These are phyloP conservation scores for Philereme vetulata DNA, from an alignment of 2,888 invertebrate species.

Conservation along the genomic window DNA sequence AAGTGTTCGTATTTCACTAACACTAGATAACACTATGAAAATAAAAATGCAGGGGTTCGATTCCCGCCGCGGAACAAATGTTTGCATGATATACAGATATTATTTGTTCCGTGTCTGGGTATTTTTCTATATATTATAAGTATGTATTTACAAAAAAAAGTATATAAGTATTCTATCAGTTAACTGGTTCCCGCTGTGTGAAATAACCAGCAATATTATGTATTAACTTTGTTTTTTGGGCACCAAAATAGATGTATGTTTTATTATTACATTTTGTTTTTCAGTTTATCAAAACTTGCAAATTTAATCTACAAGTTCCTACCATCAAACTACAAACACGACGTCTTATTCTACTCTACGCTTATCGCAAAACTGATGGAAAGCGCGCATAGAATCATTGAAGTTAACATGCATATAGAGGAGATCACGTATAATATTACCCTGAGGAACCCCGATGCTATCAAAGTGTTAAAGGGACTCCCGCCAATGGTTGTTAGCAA, in stretches of 20 bases:
- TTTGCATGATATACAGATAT: no score
- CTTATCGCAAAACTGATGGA: constrained; percentile 69
- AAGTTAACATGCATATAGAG: constrained; percentile 71
- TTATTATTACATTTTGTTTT: constrained; percentile 17
- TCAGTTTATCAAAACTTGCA: constrained; percentile 63
- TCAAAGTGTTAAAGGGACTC: constrained; percentile 58
- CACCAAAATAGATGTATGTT: neutral
- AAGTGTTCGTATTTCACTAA: no score
- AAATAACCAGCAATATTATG: no score
- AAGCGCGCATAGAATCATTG: constrained; percentile 61
- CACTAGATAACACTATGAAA: no score
- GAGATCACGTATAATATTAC: constrained; percentile 69
- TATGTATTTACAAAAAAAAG: no score
- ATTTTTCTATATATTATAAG: no score
- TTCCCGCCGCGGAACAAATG: no score
- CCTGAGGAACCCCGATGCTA: constrained; percentile 63
- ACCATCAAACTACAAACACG: constrained; percentile 58
- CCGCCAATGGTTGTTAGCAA: constrained; percentile 59
- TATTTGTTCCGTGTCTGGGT: no score
- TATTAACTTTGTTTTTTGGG: no score
- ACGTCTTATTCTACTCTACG: constrained; percentile 70
- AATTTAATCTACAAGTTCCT: constrained; percentile 65
- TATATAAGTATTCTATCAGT: no score
- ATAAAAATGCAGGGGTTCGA: no score
- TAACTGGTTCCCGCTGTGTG: no score